Conservation (phyloP, 2,113 vertebrate genomes). For the Perca schrenkii region DNA sequence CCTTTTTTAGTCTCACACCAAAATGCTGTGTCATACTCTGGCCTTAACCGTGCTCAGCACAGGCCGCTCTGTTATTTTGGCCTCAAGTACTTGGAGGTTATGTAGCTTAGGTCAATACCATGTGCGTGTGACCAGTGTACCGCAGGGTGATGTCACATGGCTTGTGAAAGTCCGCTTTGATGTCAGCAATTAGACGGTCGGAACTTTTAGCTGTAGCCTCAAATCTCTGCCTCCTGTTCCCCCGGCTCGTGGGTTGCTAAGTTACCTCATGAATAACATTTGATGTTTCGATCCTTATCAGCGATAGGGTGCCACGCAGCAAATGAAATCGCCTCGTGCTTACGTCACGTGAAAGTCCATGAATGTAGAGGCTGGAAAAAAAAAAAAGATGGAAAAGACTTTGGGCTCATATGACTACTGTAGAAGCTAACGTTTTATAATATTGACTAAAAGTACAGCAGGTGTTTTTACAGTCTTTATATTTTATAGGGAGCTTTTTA, state of each 20-base stretch:
- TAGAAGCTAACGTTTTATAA: background rate
- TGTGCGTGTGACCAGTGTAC: conserved; percentile 51
- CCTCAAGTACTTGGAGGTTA: conserved; percentile 67
- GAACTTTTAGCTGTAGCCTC: conserved; percentile 42
- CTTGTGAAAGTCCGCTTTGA: conserved; percentile 75
- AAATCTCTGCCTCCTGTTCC: conserved; percentile 40
- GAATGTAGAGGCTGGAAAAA: background rate
- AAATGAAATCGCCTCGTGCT: conserved; percentile 17
- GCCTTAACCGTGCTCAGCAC: conserved; percentile 32
- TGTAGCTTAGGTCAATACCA: conserved; percentile 72
- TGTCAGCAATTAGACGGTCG: conserved; percentile 65
- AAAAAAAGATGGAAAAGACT: background rate
- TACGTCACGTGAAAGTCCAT: conserved; percentile 26
- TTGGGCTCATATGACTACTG: background rate
- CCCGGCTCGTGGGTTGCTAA: conserved; percentile 53
- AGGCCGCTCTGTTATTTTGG: conserved; percentile 66
- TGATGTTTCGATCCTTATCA: conserved; percentile 68
- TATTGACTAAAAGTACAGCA: background rate
- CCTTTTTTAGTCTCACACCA: background rate
- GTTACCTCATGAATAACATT: conserved; percentile 65
- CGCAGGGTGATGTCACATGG: conserved; percentile 73
- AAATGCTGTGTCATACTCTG: conserved; percentile 45
- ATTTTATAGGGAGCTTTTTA: background rate
- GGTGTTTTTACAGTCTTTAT: background rate
- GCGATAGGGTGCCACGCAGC: conserved; percentile 21